phyloP scores from a whole-genome alignment of 1,140 invertebrate species.

The Alviniconcha marisindica region DNA sequence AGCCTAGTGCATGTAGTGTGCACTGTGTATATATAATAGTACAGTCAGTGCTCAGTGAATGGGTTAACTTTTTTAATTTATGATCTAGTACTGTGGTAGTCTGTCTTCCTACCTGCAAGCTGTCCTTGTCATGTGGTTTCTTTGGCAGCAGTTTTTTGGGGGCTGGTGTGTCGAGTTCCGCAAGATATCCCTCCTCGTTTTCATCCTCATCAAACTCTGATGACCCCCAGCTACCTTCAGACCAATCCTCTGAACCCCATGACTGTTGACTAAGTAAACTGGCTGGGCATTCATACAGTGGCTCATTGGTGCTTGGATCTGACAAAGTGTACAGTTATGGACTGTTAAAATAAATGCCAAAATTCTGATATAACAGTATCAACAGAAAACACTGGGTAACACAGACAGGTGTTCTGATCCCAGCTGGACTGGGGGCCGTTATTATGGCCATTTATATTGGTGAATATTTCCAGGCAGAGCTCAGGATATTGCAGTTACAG shows the following conservation, averaged over 20 bases:
- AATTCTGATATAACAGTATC: neutral
- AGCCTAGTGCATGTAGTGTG: no score
- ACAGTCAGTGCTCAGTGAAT: no score
- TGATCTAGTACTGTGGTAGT: no score
- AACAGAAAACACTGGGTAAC: neutral
- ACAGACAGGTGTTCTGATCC: no score
- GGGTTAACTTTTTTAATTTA: no score
- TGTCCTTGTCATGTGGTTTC: neutral
- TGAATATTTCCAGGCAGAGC: no score
- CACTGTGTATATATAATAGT: no score
- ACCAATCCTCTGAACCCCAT: slow-evolving; percentile 1
- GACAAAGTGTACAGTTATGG: neutral
- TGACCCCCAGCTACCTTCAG: slow-evolving; percentile 39
- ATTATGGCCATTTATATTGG: no score
- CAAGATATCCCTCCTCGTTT: slow-evolving; percentile 29
- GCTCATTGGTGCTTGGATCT: slow-evolving; percentile 24
- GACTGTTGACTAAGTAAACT: neutral
- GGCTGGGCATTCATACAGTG: slow-evolving; percentile 13
- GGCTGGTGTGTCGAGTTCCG: slow-evolving; percentile 23
- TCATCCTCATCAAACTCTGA: slow-evolving; percentile 42
- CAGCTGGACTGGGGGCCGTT: no score
- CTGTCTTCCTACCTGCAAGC: slow-evolving; percentile 19
- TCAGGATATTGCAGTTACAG: no score
- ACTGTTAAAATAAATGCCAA: neutral
- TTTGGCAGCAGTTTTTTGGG: slow-evolving; percentile 34